phyloP scores from a whole-genome alignment of 2,113 vertebrate genomes.

The Chrysochloris asiatica region DNA sequence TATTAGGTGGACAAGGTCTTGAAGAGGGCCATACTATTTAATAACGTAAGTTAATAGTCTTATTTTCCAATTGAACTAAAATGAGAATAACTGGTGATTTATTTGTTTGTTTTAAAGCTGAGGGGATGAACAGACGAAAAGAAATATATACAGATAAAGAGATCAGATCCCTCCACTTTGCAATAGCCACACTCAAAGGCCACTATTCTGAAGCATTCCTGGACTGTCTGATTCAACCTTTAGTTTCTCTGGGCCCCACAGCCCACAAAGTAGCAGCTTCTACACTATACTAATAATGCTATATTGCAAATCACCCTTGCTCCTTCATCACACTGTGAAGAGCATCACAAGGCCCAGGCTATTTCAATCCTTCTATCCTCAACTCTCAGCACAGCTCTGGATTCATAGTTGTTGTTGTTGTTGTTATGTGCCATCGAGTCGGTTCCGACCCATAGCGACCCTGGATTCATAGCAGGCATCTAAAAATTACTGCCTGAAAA shows the following conservation, averaged over 20 bases:
- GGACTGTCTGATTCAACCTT: not conserved
- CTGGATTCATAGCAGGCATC: rapidly evolving
- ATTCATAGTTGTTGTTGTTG: too few relatives aligned
- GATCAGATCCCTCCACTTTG: not conserved
- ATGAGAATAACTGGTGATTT: not conserved
- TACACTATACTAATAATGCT: rapidly evolving
- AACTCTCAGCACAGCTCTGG: not conserved
- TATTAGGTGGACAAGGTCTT: not conserved
- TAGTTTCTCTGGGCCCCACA: not conserved
- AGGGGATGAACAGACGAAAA: not conserved
- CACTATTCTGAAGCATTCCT: rapidly evolving
- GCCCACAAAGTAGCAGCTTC: rapidly evolving
- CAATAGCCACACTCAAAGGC: not conserved
- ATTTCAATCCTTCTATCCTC: not conserved
- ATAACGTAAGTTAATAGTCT: not conserved
- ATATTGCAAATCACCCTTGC: not conserved
- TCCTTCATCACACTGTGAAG: rapidly evolving
- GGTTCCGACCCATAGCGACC: too few relatives aligned
- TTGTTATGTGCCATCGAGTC: too few relatives aligned
- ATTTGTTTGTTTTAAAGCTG: not conserved
- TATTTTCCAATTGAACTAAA: not conserved
- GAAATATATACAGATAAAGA: not conserved
- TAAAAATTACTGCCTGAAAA: not conserved
- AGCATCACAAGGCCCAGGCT: too few relatives aligned
- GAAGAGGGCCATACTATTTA: not conserved